Percentiles rank a stretch among this genome's conserved stretches.
Evolutionary conservation across 2,888 invertebrate species (phyloP).

Genomic region (Drosophila nr. perissopoda): DNA sequence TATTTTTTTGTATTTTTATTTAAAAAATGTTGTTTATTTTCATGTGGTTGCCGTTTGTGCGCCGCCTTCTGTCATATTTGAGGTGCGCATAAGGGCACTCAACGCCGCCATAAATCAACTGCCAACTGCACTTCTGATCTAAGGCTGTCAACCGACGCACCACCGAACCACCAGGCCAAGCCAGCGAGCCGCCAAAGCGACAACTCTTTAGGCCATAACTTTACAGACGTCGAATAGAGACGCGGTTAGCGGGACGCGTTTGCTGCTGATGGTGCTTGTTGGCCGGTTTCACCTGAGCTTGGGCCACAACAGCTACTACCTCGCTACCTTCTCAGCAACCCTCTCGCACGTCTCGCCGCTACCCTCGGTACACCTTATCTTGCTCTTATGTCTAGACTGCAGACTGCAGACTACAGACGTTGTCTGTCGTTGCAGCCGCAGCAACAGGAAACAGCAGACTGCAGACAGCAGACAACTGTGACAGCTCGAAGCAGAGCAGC

Average conservation of each 20-base stretch:
- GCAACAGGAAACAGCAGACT: constrained; percentile 72
- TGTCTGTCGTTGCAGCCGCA: constrained; percentile 56
- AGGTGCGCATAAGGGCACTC: constrained; percentile 80
- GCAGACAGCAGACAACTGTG: constrained; percentile 75
- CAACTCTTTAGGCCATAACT: constrained; percentile 70
- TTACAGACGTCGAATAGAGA: constrained; percentile 62
- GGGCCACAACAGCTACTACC: constrained; percentile 23
- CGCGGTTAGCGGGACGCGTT: constrained; percentile 1
- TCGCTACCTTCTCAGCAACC: neutral
- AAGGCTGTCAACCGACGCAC: constrained; percentile 67
- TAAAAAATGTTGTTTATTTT: constrained; percentile 8
- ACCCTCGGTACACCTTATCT: constrained; percentile 51
- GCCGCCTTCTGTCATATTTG: constrained; percentile 77
- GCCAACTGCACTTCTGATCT: constrained; percentile 72
- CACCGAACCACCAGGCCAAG: constrained; percentile 15
- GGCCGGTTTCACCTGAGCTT: constrained; percentile 72
- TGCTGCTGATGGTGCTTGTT: constrained; percentile 59
- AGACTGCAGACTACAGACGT: constrained; percentile 73
- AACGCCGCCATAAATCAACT: constrained; percentile 80
- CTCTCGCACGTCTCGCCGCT: neutral
- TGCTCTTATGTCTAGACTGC: constrained; percentile 75
- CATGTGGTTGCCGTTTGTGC: constrained; percentile 26
- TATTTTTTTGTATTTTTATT: neutral
- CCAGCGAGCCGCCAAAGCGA: constrained; percentile 44
- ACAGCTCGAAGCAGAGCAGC: constrained; percentile 67